These are phyloP conservation scores for Proctacanthus coquilletti DNA, from an alignment of 1,140 invertebrate species.

Conservation along the genomic window DNA sequence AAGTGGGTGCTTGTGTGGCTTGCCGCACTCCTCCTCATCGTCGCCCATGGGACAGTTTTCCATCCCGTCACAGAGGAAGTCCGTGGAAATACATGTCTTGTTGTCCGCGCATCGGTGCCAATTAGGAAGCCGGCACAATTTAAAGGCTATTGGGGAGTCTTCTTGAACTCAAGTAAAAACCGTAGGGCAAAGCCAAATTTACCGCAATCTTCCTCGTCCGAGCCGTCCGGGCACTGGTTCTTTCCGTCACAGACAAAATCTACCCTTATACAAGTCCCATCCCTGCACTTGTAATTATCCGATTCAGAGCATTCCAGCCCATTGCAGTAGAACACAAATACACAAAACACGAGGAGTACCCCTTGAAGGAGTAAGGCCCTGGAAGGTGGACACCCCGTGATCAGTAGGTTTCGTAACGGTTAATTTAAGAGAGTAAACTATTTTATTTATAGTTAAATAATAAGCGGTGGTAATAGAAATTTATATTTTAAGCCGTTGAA, in stretches of 20 bases:
- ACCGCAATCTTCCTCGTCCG: slow-evolving; percentile 52
- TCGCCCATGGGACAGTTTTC: slow-evolving; percentile 36
- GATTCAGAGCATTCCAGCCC: slow-evolving; percentile 12
- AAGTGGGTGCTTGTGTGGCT: slow-evolving; percentile 20
- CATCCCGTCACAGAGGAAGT: slow-evolving; percentile 32
- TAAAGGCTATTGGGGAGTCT: slow-evolving; percentile 12
- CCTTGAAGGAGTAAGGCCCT: no score
- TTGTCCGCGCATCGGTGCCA: slow-evolving; percentile 23
- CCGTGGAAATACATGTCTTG: slow-evolving; percentile 27
- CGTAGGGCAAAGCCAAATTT: slow-evolving; percentile 9
- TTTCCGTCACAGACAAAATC: slow-evolving; percentile 47
- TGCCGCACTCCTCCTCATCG: slow-evolving; percentile 28
- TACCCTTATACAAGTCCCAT: slow-evolving; percentile 40
- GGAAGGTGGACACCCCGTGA: no score
- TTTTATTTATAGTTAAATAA: no score
- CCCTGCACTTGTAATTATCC: slow-evolving; percentile 34
- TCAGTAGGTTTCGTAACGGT: no score
- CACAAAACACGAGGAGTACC: background rate
- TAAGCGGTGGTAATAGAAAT: no score
- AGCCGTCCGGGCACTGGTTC: slow-evolving; percentile 46
- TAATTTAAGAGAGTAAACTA: no score
- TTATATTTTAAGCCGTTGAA: no score
- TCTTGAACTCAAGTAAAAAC: slow-evolving; percentile 3
- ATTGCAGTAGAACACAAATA: background rate
- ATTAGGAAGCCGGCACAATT: slow-evolving; percentile 23